Conservation (phyloP, 2,797 vertebrate genomes). For the Lerista edwardsae region DNA sequence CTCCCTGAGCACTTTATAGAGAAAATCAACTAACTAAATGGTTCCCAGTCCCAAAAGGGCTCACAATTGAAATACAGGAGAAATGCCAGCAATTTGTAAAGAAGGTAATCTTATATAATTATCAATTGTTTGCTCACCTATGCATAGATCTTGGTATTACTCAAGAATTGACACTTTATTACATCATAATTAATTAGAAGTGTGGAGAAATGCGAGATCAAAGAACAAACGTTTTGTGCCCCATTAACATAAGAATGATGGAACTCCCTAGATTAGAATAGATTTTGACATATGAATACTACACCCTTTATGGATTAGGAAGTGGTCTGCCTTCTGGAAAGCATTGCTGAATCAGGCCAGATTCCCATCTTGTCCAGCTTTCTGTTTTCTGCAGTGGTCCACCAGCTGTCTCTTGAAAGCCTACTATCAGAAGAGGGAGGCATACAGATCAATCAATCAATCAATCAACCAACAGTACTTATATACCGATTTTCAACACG, state of each 20-base stretch:
- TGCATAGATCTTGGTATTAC: neutral
- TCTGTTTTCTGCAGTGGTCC: too few species aligned
- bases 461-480: too few species aligned
- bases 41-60: too few species aligned
- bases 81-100: neutral
- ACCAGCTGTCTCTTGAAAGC: too few species aligned
- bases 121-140: neutral
- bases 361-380: too few species aligned
- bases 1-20: too few species aligned
- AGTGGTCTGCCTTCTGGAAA: neutral
- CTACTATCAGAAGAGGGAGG: too few species aligned
- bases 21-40: too few species aligned
- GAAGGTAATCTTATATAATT: neutral
- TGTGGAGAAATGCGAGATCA: conserved; percentile 5
- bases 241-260: neutral
- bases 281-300: neutral
- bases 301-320: neutral
- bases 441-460: too few species aligned
- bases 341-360: too few species aligned
- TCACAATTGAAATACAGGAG: too few species aligned
- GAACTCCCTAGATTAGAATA: neutral
- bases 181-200: conserved; percentile 17
- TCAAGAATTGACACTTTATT: conserved; percentile 8
- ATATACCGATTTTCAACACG: too few species aligned
- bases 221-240: neutral